Evolutionary conservation across 2,888 invertebrate genomes (phyloP).

Genomic region (Trachelus tabidus): DNA sequence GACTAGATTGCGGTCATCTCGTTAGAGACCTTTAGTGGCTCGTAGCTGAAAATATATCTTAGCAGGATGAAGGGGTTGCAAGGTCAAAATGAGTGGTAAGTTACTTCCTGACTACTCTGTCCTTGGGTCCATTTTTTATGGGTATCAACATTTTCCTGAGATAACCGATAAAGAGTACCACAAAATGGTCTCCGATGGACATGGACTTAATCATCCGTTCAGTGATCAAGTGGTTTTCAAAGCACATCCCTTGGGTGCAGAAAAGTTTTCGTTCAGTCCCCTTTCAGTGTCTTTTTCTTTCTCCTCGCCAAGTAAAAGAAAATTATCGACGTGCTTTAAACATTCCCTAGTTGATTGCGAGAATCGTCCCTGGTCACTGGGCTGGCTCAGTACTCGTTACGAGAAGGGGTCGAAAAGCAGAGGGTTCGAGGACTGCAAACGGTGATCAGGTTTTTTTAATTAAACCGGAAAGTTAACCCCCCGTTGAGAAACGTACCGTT

Average conservation of each 20-base stretch:
- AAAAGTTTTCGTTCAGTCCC: neutral
- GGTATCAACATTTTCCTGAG: neutral
- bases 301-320: conserved; percentile 23
- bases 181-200: neutral
- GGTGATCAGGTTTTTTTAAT: conserved; percentile 34
- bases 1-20: conserved; percentile 45
- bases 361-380: conserved; percentile 24
- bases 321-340: conserved; percentile 30
- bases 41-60: conserved; percentile 13
- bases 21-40: conserved; percentile 30
- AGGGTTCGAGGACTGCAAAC: neutral
- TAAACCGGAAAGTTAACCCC: conserved; percentile 44
- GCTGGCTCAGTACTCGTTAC: neutral
- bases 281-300: conserved; percentile 13
- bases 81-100: neutral
- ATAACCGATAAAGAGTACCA: neutral
- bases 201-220: neutral
- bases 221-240: neutral
- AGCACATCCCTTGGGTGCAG: neutral
- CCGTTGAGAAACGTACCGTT: conserved; percentile 6
- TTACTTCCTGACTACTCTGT: neutral
- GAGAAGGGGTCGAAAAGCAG: neutral
- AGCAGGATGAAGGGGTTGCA: neutral
- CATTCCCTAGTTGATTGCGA: conserved; percentile 38
- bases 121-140: neutral